Percentiles rank a stretch among this genome's conserved stretches.
phyloP scores from a whole-genome alignment of 2,113 vertebrate species.

The Gavialis gangeticus region DNA sequence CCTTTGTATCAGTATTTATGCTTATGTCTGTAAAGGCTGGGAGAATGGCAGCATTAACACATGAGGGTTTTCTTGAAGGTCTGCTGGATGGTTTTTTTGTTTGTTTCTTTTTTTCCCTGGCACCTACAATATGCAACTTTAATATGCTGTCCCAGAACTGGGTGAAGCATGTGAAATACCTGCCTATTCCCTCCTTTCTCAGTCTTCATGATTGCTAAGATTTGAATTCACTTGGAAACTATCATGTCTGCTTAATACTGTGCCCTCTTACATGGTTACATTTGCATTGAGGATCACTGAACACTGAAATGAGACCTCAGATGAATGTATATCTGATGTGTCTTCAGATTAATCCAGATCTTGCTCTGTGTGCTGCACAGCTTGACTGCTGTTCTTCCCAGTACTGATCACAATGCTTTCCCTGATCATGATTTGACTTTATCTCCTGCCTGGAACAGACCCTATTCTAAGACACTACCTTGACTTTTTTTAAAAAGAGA shows the following conservation, averaged over 20 bases:
- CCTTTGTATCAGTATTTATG: not conserved
- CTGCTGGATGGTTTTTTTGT: accelerated
- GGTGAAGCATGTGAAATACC: not conserved
- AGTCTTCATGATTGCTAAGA: not conserved
- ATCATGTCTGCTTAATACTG: not conserved
- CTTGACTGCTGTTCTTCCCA: not conserved
- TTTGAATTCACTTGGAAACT: not conserved
- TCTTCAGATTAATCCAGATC: not conserved
- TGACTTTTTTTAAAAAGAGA: not conserved
- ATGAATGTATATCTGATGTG: accelerated
- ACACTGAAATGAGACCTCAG: not conserved
- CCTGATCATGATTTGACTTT: not conserved
- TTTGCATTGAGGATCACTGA: not conserved
- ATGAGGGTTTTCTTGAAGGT: no score
- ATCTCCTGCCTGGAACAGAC: not conserved
- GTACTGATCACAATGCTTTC: not conserved
- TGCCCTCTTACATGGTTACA: not conserved
- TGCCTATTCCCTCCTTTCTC: not conserved
- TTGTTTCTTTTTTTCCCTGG: not conserved
- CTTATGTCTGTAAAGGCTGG: not conserved
- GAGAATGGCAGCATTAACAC: no score
- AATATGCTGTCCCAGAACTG: not conserved
- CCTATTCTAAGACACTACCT: no score
- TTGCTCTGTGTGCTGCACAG: not conserved
- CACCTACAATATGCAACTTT: accelerated